A percentile compares a stretch with the other conserved stretches of the same genome.
Conservation (phyloP, 2,113 vertebrate species). For the Tautogolabrus adspersus region DNA sequence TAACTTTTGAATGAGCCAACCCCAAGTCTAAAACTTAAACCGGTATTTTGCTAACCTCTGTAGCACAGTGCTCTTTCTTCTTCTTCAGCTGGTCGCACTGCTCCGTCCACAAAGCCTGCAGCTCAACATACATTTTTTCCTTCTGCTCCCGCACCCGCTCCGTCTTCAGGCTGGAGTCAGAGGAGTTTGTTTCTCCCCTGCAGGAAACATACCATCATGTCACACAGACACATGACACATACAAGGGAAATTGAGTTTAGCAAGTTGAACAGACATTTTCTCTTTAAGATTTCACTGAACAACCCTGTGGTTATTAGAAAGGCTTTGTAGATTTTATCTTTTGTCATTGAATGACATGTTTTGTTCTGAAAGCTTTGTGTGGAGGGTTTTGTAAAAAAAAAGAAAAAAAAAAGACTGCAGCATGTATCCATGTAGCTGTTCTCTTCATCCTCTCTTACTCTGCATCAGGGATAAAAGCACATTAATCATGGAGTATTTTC, state of each 20-base stretch:
- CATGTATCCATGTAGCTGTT: constrained; percentile 28
- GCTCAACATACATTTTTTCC: constrained; percentile 87
- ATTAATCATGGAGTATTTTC: constrained; percentile 50
- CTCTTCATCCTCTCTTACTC: constrained; percentile 37
- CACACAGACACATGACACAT: constrained; percentile 12
- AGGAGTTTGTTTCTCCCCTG: constrained; percentile 57
- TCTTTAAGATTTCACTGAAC: neutral
- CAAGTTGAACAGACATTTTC: neutral
- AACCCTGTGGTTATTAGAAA: constrained; percentile 3
- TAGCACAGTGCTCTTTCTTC: constrained; percentile 89
- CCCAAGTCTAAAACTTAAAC: neutral
- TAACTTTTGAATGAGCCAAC: too few relatives aligned
- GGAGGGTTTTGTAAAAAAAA: neutral
- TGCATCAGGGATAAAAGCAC: constrained; percentile 33
- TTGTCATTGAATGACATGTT: constrained; percentile 15
- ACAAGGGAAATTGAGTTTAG: neutral
- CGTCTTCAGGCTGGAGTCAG: constrained; percentile 17
- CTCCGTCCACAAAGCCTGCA: constrained; percentile 84
- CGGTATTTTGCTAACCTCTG: constrained; percentile 82
- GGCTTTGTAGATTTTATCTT: neutral
- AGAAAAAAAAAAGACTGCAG: constrained; percentile 13
- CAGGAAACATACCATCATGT: constrained; percentile 14
- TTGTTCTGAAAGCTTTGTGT: constrained; percentile 16
- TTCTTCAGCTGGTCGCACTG: constrained; percentile 84
- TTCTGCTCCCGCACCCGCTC: constrained; percentile 84